These are phyloP conservation scores for Zoanthus gigantus DNA, from an alignment of 92 coral and sea anemone genomes.

Conservation along the genomic window DNA sequence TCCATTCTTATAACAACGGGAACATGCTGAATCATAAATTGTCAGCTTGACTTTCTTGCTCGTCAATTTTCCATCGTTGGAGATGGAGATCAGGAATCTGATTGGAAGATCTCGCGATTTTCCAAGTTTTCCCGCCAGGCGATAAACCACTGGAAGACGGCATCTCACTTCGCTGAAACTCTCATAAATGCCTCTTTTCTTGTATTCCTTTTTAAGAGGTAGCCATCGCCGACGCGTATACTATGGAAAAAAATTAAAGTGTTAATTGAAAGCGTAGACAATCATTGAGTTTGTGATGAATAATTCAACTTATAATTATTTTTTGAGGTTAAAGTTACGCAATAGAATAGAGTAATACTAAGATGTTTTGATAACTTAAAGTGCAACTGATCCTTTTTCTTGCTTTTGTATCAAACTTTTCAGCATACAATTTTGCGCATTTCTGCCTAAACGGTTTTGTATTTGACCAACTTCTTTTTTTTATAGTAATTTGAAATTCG, in stretches of 20 bases:
- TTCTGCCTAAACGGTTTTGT: too few relatives aligned
- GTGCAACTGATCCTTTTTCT: too few relatives aligned
- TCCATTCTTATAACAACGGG: conserved; percentile 73
- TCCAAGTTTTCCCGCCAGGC: conserved; percentile 56
- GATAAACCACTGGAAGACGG: conserved; percentile 69
- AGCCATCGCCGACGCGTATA: conserved; percentile 69
- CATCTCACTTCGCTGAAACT: conserved; percentile 87
- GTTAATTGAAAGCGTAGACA: background rate
- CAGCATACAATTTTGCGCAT: too few relatives aligned
- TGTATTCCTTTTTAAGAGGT: conserved; percentile 53
- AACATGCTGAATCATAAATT: conserved; percentile 83
- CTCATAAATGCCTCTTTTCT: conserved; percentile 64
- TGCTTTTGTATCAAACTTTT: too few relatives aligned
- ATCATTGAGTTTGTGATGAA: background rate
- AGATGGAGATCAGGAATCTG: conserved; percentile 62
- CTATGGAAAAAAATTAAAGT: conserved; percentile 11
- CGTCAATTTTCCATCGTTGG: conserved; percentile 75
- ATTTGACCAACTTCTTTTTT: too few relatives aligned
- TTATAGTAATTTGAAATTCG: too few relatives aligned
- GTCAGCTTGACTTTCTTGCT: conserved; percentile 75
- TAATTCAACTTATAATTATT: too few relatives aligned
- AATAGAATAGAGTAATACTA: too few relatives aligned
- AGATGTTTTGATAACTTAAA: too few relatives aligned
- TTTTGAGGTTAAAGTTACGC: too few relatives aligned
- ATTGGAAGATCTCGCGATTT: conserved; percentile 71